Percentiles rank a stretch among this genome's conserved stretches.
phyloP scores from a whole-genome alignment of 2,797 vertebrate genomes.

The Mallotus villosus region DNA sequence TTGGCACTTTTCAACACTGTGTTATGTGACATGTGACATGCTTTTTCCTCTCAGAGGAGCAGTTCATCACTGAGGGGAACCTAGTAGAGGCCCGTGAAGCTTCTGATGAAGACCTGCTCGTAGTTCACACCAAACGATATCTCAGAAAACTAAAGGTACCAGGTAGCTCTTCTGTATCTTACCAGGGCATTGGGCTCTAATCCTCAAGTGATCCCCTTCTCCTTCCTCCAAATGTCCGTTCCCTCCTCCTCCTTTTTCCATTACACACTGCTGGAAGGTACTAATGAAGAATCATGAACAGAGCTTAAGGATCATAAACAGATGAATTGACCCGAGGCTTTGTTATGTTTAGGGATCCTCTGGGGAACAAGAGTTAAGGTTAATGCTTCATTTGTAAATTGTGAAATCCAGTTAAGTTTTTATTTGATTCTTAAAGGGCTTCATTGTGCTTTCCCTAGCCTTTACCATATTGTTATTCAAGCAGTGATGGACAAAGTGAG shows the following conservation, averaged over 20 bases:
- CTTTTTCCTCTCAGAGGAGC: constrained; percentile 82
- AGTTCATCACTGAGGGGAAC: constrained; percentile 83
- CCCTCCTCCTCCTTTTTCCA: constrained; percentile 6
- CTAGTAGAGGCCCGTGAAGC: constrained; percentile 89
- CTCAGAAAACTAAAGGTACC: constrained; percentile 94
- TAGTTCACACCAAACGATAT: constrained; percentile 90
- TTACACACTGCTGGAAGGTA: constrained; percentile 17
- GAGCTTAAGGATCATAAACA: background rate
- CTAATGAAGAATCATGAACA: constrained; percentile 41
- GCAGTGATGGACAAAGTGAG: constrained; percentile 16
- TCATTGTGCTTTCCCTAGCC: constrained; percentile 8
- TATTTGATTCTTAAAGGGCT: background rate
- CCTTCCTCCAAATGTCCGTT: background rate
- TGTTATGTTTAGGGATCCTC: background rate
- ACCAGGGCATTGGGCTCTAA: background rate
- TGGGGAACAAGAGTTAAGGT: background rate
- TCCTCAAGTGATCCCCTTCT: background rate
- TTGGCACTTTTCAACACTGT: constrained; percentile 10
- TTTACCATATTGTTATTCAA: constrained; percentile 19
- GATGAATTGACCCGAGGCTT: background rate
- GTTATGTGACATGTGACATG: too few species aligned
- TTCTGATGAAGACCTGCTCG: constrained; percentile 89
- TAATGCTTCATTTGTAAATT: background rate
- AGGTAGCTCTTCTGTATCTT: constrained; percentile 72
- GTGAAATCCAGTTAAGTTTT: background rate